phyloP scores from a whole-genome alignment of 2,888 invertebrate genomes.

The Trachelus tabidus region DNA sequence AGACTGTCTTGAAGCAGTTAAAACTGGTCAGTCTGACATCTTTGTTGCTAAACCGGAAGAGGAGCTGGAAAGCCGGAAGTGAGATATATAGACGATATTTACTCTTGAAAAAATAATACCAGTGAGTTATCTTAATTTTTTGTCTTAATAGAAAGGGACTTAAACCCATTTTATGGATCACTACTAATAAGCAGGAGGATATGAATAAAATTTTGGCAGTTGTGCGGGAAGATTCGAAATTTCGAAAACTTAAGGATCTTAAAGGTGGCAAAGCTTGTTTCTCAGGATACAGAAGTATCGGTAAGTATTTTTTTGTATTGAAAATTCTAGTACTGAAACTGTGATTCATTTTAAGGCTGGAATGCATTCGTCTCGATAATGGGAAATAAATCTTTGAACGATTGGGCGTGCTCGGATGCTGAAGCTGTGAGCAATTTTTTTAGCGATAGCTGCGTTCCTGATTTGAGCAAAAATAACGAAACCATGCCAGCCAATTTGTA shows the following conservation, averaged over 20 bases:
- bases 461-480: conserved; percentile 23
- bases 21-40: conserved; percentile 76
- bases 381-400: conserved; percentile 36
- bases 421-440: conserved; percentile 74
- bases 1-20: conserved; percentile 78
- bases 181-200: conserved; percentile 70
- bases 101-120: background rate
- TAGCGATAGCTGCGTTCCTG: conserved; percentile 72
- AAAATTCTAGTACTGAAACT: conserved; percentile 64
- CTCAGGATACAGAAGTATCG: conserved; percentile 81
- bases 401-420: conserved; percentile 55
- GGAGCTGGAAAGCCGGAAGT: conserved; percentile 77
- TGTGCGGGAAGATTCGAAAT: conserved; percentile 71
- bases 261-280: conserved; percentile 82
- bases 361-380: conserved; percentile 49
- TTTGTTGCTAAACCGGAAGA: conserved; percentile 79
- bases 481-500: conserved; percentile 40
- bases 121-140: background rate
- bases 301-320: conserved; percentile 68
- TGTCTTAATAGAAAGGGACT: conserved; percentile 69
- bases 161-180: conserved; percentile 73
- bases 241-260: conserved; percentile 73
- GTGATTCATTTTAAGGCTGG: conserved; percentile 52
- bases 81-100: conserved; percentile 31
- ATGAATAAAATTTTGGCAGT: conserved; percentile 77